A percentile compares a stretch with the other conserved stretches of the same genome.
Conservation (phyloP, 2,888 invertebrate species). For the Helobdella robusta region DNA sequence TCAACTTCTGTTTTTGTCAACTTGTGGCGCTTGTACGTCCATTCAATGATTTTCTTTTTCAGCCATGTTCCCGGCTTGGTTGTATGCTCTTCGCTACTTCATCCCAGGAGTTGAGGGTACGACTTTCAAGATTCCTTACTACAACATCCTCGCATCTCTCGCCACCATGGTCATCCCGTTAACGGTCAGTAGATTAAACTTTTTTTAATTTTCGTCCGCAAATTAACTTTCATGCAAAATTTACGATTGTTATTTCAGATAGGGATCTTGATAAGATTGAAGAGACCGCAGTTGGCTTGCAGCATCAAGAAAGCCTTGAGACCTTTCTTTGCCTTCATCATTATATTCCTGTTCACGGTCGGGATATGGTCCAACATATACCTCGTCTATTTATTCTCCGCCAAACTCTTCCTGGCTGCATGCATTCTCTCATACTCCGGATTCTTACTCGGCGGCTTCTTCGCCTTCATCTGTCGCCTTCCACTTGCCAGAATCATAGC, state of each 20-base stretch:
- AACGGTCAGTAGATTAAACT: slow-evolving; percentile 49
- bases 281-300: slow-evolving; percentile 42
- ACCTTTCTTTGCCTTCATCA: slow-evolving; percentile 50
- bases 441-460: slow-evolving; percentile 40
- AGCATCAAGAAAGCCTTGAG: slow-evolving; percentile 44
- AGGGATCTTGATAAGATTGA: slow-evolving; percentile 20
- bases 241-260: slow-evolving; percentile 4
- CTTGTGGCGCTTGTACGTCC: not conserved
- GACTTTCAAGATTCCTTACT: slow-evolving; percentile 47
- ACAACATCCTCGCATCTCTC: slow-evolving; percentile 49
- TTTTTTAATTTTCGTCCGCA: not conserved
- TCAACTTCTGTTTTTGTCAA: not conserved
- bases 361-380: slow-evolving; percentile 67
- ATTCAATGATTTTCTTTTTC: slow-evolving; percentile 31
- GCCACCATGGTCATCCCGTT: slow-evolving; percentile 51
- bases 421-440: slow-evolving; percentile 44
- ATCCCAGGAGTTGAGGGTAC: slow-evolving; percentile 36
- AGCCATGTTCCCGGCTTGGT: slow-evolving; percentile 54
- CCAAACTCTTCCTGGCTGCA: slow-evolving; percentile 35
- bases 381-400: slow-evolving; percentile 72
- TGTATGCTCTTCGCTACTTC: slow-evolving; percentile 50
- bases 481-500: slow-evolving; percentile 52
- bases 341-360: slow-evolving; percentile 49
- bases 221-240: not conserved
- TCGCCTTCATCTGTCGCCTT: slow-evolving; percentile 38